Evolutionary conservation across 2,797 vertebrate species (phyloP).

Genomic region (Anguilla anguilla): DNA sequence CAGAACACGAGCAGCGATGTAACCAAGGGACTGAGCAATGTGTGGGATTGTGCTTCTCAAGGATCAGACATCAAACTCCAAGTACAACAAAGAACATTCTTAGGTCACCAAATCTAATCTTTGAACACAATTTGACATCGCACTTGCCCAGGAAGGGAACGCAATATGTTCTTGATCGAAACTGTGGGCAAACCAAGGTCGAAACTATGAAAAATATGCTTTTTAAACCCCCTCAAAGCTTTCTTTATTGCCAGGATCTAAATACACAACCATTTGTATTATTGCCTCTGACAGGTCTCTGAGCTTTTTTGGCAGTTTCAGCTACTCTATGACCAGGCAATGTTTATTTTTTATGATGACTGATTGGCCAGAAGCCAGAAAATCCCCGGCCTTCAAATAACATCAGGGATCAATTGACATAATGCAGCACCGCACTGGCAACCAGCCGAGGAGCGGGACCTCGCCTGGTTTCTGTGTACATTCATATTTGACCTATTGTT

Average conservation of each 20-base stretch:
- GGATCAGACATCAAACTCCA: background rate
- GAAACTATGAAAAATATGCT: slow-evolving; percentile 25
- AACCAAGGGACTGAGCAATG: background rate
- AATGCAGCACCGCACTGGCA: background rate
- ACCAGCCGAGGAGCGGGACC: background rate
- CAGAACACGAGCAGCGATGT: background rate
- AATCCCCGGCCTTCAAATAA: slow-evolving; percentile 45
- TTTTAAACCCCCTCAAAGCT: slow-evolving; percentile 25
- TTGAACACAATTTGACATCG: slow-evolving; percentile 27
- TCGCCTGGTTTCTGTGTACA: background rate
- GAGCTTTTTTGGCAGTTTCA: slow-evolving; percentile 35
- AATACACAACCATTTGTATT: slow-evolving; percentile 34
- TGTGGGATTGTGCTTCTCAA: background rate
- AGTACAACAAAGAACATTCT: background rate
- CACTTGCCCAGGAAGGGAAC: slow-evolving; percentile 36
- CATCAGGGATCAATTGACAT: slow-evolving; percentile 28
- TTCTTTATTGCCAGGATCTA: slow-evolving; percentile 29
- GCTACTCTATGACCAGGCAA: slow-evolving; percentile 32
- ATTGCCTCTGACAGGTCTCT: slow-evolving; percentile 40
- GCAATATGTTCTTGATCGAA: slow-evolving; percentile 19
- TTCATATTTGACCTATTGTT: slow-evolving; percentile 7
- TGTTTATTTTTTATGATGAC: slow-evolving; percentile 38
- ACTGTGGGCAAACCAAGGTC: slow-evolving; percentile 26
- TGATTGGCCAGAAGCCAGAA: slow-evolving; percentile 45
- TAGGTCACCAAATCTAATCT: background rate